phyloP scores from a whole-genome alignment of 1,140 invertebrate species.

The Propsilocerus akamusi region DNA sequence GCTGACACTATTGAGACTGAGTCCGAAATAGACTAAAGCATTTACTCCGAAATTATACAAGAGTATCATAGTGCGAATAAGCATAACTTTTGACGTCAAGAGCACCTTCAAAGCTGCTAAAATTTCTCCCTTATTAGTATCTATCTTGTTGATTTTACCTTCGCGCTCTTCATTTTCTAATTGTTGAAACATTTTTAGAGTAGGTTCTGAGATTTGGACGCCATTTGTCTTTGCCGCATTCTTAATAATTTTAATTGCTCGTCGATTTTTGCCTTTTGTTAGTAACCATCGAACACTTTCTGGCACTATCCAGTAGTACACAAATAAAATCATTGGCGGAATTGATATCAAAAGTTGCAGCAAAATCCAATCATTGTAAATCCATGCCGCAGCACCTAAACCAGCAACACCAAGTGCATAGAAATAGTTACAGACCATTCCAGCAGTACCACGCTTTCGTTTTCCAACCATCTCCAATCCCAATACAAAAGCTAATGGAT shows the following conservation, averaged over 20 bases:
- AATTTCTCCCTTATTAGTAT: conserved; percentile 12
- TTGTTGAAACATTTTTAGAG: not conserved
- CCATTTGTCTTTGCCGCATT: conserved; percentile 50
- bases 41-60: conserved; percentile 39
- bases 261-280: conserved; percentile 40
- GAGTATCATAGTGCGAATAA: conserved; percentile 26
- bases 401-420: conserved; percentile 53
- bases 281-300: conserved; percentile 59
- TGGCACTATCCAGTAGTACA: conserved; percentile 36
- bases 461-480: conserved; percentile 62
- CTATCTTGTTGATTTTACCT: conserved; percentile 5
- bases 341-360: conserved; percentile 44
- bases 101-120: conserved; percentile 23
- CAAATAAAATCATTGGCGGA: conserved; percentile 39
- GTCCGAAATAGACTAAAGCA: conserved; percentile 50
- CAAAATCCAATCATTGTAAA: conserved; percentile 46
- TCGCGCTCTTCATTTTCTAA: conserved; percentile 4
- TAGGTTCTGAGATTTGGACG: conserved; percentile 28
- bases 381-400: conserved; percentile 44
- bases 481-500: conserved; percentile 34
- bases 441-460: conserved; percentile 49
- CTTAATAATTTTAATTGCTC: conserved; percentile 35
- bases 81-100: conserved; percentile 25
- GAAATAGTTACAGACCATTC: conserved; percentile 45
- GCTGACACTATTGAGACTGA: conserved; percentile 46